These are phyloP conservation scores for Orchestia grillus DNA, from an alignment of 1,140 invertebrate genomes.

Conservation along the genomic window DNA sequence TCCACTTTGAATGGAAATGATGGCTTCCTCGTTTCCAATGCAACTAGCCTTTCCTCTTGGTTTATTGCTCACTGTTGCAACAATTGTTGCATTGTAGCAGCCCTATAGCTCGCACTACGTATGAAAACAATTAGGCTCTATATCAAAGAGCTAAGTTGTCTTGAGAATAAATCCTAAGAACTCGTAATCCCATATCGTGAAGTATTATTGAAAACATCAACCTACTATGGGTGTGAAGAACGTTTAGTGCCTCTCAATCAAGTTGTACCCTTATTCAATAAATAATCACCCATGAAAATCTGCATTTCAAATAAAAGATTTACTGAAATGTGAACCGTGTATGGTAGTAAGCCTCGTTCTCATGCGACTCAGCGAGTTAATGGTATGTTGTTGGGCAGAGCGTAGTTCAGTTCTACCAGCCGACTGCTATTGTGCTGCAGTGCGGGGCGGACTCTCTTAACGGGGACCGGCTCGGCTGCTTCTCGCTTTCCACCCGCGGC, in stretches of 20 bases:
- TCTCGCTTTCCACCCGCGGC: conserved; percentile 89
- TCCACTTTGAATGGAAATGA: too few relatives aligned
- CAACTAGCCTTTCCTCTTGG: too few relatives aligned
- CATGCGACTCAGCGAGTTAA: not conserved
- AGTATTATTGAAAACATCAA: not conserved
- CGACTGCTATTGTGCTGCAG: conserved; percentile 96
- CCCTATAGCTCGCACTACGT: too few relatives aligned
- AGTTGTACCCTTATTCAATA: not conserved
- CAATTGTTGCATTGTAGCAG: too few relatives aligned
- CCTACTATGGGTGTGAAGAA: not conserved
- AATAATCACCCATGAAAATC: not conserved
- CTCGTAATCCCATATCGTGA: too few relatives aligned
- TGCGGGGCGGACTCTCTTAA: conserved; percentile 98
- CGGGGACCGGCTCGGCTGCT: conserved; percentile 92
- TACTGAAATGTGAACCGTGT: not conserved
- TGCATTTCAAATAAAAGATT: not conserved
- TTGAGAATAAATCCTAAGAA: too few relatives aligned
- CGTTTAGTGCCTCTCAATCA: not conserved
- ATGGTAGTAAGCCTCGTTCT: not conserved
- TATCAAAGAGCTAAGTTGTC: too few relatives aligned
- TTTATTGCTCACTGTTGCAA: too few relatives aligned
- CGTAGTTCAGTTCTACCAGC: conserved; percentile 97
- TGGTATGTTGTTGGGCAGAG: conserved; percentile 71
- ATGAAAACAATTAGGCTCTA: too few relatives aligned
- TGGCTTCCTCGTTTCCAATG: too few relatives aligned